Conservation (phyloP, 2,797 vertebrate genomes). For the Enteromius anoplus region DNA sequence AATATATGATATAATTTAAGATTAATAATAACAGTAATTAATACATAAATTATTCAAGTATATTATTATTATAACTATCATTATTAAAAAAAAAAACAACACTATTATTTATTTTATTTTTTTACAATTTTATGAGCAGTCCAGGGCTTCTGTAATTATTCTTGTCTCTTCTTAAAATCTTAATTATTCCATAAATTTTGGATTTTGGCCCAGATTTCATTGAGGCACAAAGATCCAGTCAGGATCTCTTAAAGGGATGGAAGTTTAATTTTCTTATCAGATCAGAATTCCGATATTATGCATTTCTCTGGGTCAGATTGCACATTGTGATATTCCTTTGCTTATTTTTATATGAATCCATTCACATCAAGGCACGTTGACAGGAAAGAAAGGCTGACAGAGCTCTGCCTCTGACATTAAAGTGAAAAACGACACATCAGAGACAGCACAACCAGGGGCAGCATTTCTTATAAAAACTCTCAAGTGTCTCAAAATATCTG, state of each 20-base stretch:
- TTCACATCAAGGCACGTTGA: constrained; percentile 46
- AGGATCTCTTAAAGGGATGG: constrained; percentile 36
- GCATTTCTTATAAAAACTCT: constrained; percentile 50
- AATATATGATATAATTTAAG: neutral
- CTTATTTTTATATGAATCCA: constrained; percentile 29
- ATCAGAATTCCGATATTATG: constrained; percentile 46
- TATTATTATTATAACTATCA: neutral
- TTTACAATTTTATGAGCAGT: neutral
- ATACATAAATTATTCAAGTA: neutral
- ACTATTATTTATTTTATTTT: neutral
- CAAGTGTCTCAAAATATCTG: neutral
- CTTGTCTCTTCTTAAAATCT: constrained; percentile 8
- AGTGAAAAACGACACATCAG: constrained; percentile 23
- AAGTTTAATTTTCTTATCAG: constrained; percentile 42
- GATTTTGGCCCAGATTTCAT: constrained; percentile 53
- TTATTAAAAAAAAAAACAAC: neutral
- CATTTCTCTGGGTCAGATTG: constrained; percentile 44
- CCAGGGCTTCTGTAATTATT: neutral
- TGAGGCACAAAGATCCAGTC: constrained; percentile 39
- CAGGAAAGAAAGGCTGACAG: constrained; percentile 41
- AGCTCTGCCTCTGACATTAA: constrained; percentile 22
- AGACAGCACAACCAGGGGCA: constrained; percentile 50
- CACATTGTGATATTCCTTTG: constrained; percentile 24
- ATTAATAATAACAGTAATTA: neutral
- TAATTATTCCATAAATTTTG: constrained; percentile 24